Percentiles rank a stretch among this genome's conserved stretches.
These are phyloP conservation scores for Thalassarche chlororhynchos DNA, from an alignment of 2,113 vertebrate species.

Conservation along the genomic window DNA sequence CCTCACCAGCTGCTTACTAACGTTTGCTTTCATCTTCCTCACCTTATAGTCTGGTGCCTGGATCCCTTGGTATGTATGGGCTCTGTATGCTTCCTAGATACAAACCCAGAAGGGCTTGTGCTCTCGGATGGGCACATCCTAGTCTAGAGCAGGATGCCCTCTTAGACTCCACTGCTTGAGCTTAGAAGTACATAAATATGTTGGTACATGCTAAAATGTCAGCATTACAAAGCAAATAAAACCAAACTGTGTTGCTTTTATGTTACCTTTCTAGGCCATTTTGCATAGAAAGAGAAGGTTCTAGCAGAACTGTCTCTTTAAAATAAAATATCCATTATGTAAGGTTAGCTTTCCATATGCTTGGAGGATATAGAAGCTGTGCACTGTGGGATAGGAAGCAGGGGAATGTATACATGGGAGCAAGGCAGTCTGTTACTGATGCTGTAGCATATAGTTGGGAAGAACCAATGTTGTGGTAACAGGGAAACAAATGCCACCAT, in stretches of 20 bases:
- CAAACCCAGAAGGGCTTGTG: neutral
- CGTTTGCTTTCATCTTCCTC: neutral
- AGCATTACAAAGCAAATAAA: neutral
- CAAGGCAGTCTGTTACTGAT: neutral
- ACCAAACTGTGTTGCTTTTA: neutral
- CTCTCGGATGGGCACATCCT: neutral
- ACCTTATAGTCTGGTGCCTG: neutral
- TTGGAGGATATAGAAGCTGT: neutral
- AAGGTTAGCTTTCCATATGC: neutral
- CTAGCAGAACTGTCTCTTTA: neutral
- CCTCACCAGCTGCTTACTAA: neutral
- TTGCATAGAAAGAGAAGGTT: neutral
- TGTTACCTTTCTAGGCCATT: neutral
- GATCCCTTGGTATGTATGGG: neutral
- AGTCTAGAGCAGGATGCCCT: neutral
- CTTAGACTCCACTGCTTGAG: neutral
- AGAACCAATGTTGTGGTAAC: neutral
- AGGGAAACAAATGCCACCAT: neutral
- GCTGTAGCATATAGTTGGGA: neutral
- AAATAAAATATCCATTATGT: neutral
- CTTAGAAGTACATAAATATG: neutral
- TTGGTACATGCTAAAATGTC: neutral
- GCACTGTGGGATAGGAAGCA: neutral
- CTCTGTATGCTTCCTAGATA: neutral
- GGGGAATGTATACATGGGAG: neutral